phyloP scores from a whole-genome alignment of 37 sponge, comb jelly and placozoan species.

The Crambe crambe region DNA sequence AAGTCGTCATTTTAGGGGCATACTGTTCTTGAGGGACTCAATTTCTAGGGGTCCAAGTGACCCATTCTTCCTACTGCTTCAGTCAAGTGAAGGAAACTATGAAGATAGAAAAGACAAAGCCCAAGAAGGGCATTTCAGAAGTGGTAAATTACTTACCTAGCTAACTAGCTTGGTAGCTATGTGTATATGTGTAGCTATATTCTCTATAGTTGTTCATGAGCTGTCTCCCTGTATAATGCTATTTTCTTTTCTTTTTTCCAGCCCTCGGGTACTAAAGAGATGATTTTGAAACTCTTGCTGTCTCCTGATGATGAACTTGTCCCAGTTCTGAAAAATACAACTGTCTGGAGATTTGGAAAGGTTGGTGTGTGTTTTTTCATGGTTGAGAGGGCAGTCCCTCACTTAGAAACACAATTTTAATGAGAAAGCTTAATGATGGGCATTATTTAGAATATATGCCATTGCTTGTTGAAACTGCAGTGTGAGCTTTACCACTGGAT shows the following conservation, averaged over 20 bases:
- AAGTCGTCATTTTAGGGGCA: too few species aligned
- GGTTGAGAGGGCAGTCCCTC: too few species aligned
- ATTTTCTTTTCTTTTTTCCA: slow-evolving; percentile 18
- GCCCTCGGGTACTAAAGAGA: slow-evolving; percentile 74
- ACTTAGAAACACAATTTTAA: not conserved
- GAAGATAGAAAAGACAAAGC: slow-evolving; percentile 86
- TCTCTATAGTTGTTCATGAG: not conserved
- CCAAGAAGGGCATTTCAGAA: slow-evolving; percentile 71
- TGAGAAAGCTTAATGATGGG: not conserved
- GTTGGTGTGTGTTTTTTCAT: slow-evolving; percentile 22
- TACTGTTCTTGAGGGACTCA: too few species aligned
- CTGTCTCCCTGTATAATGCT: not conserved
- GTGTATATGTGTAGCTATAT: not conserved
- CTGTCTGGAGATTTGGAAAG: slow-evolving; percentile 90
- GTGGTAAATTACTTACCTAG: slow-evolving; percentile 43
- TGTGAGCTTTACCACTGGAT: slow-evolving; percentile 99
- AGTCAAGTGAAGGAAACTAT: slow-evolving; percentile 30
- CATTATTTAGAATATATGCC: slow-evolving; percentile 19
- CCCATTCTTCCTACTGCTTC: too few species aligned
- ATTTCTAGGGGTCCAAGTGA: too few species aligned
- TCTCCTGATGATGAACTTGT: slow-evolving; percentile 67
- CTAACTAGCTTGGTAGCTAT: not conserved
- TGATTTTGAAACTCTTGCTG: slow-evolving; percentile 54
- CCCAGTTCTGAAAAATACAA: slow-evolving; percentile 41
- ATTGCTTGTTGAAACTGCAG: slow-evolving; percentile 30